Percentiles rank a stretch among this genome's conserved stretches.
phyloP scores from a whole-genome alignment of 2,888 invertebrate species.

The Drosophila rellima region DNA sequence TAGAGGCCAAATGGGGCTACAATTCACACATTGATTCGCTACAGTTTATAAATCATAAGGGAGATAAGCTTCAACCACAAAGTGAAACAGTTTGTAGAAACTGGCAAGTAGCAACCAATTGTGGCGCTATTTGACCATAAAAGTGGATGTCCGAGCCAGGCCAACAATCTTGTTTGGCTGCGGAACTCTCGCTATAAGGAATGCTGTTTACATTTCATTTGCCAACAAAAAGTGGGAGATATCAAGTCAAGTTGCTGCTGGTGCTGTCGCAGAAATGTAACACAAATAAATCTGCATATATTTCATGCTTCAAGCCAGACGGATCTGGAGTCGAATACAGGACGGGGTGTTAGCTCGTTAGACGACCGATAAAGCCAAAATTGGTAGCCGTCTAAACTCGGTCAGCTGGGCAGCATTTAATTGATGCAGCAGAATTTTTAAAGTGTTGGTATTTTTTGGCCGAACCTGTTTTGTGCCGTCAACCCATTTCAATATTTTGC shows the following conservation, averaged over 20 bases:
- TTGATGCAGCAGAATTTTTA: constrained; percentile 42
- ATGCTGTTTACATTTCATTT: constrained; percentile 52
- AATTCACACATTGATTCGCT: constrained; percentile 23
- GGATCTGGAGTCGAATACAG: constrained; percentile 36
- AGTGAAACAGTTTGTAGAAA: constrained; percentile 52
- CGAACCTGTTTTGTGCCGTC: constrained; percentile 50
- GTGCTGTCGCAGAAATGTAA: constrained; percentile 64
- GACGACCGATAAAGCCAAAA: constrained; percentile 33
- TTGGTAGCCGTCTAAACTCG: constrained; percentile 36
- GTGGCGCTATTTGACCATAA: constrained; percentile 69
- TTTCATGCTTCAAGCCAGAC: constrained; percentile 45
- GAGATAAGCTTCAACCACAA: constrained; percentile 29
- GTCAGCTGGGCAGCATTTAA: constrained; percentile 53
- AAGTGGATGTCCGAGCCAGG: constrained; percentile 37
- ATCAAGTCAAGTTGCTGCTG: constrained; percentile 45
- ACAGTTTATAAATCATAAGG: constrained; percentile 23
- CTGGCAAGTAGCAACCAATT: constrained; percentile 29
- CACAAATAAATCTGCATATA: constrained; percentile 77
- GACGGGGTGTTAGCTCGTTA: constrained; percentile 54
- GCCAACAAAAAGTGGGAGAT: constrained; percentile 52
- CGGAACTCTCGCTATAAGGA: constrained; percentile 60
- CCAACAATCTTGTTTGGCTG: constrained; percentile 56
- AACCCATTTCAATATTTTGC: constrained; percentile 65
- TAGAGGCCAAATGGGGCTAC: constrained; percentile 12
- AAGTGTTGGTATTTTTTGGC: constrained; percentile 31